Evolutionary conservation across 2,888 invertebrate species (phyloP).

Genomic region (Drosophila monieri): DNA sequence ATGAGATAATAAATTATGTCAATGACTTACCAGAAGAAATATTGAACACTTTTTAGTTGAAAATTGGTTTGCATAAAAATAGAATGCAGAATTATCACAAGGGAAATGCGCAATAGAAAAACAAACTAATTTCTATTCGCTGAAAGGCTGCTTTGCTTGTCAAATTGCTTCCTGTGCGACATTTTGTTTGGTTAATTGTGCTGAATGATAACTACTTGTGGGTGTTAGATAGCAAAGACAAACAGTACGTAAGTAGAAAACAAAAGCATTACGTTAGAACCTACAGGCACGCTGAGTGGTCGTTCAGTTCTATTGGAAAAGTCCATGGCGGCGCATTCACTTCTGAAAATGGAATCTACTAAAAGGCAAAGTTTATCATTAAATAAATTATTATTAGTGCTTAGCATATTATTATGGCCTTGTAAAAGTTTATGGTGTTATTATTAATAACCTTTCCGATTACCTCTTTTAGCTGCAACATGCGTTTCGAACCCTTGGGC

Average conservation of each 20-base stretch:
- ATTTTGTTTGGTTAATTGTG: constrained; percentile 28
- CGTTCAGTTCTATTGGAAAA: constrained; percentile 10
- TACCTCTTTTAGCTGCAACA: constrained; percentile 61
- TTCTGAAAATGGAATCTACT: constrained; percentile 36
- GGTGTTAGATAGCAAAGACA: constrained; percentile 28
- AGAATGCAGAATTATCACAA: not conserved
- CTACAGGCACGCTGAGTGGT: not conserved
- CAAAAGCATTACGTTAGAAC: not conserved
- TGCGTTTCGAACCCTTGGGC: constrained; percentile 81
- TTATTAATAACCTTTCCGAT: not conserved
- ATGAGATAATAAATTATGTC: too few species aligned
- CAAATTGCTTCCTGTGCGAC: constrained; percentile 43
- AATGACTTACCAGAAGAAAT: not conserved
- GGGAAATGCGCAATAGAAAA: constrained; percentile 4
- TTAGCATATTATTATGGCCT: not conserved
- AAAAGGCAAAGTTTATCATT: constrained; percentile 40
- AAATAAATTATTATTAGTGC: not conserved
- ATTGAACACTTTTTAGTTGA: not conserved
- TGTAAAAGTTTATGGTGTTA: not conserved
- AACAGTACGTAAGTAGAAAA: constrained; percentile 15
- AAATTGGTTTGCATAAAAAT: not conserved
- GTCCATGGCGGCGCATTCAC: not conserved
- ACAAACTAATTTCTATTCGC: not conserved
- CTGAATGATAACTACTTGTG: constrained; percentile 20
- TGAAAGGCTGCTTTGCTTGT: not conserved